Conservation (phyloP, 2,888 invertebrate species). For the Apodemia zela region DNA sequence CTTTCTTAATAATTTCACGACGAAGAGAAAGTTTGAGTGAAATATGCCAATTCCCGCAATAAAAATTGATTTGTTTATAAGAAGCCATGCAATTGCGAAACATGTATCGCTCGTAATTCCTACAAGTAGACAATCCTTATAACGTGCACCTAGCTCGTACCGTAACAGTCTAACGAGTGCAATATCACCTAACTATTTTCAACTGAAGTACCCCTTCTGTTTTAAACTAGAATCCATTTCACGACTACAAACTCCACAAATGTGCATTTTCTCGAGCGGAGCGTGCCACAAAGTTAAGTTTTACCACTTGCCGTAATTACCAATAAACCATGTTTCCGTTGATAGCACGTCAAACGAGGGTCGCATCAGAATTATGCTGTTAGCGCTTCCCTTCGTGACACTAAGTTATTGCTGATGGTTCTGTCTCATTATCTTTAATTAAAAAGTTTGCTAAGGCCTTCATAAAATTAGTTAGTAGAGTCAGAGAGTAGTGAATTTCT, state of each 20-base stretch:
- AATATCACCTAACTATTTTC: slow-evolving; percentile 68
- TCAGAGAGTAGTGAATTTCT: slow-evolving; percentile 47
- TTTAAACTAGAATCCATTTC: slow-evolving; percentile 74
- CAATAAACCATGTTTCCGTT: slow-evolving; percentile 65
- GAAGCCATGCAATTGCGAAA: slow-evolving; percentile 35
- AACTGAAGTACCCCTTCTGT: slow-evolving; percentile 60
- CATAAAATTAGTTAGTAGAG: slow-evolving; percentile 42
- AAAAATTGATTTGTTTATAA: background rate
- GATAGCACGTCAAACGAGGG: slow-evolving; percentile 53
- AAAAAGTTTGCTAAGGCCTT: slow-evolving; percentile 70
- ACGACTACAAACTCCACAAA: slow-evolving; percentile 65
- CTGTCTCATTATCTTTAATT: slow-evolving; percentile 72
- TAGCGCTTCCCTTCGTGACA: slow-evolving; percentile 56
- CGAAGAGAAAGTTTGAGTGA: too few species aligned
- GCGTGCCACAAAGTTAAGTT: slow-evolving; percentile 63
- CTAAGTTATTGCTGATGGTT: slow-evolving; percentile 65
- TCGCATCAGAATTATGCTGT: slow-evolving; percentile 64
- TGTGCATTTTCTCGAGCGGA: slow-evolving; percentile 61
- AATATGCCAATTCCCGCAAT: too few species aligned
- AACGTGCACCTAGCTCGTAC: slow-evolving; percentile 47
- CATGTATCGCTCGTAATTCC: slow-evolving; percentile 43
- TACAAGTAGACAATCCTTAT: slow-evolving; percentile 45
- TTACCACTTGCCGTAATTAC: slow-evolving; percentile 68
- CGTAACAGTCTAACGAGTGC: slow-evolving; percentile 62
- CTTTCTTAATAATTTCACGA: too few species aligned